A percentile compares a stretch with the other conserved stretches of the same genome.
Conservation (phyloP, 2,113 vertebrate species). For the Tamias sibiricus region DNA sequence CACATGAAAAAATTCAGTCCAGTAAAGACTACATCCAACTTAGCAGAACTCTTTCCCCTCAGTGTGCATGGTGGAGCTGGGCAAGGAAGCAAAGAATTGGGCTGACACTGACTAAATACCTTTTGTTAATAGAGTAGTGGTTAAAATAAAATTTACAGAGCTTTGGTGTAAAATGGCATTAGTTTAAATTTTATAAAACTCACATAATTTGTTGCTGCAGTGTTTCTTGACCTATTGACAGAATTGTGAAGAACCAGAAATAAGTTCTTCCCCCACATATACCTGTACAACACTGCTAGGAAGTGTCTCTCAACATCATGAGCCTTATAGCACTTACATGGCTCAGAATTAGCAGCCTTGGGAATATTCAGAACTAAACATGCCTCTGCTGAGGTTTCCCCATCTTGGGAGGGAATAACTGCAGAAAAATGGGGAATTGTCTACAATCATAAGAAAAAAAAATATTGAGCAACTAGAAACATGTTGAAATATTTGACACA, state of each 20-base stretch:
- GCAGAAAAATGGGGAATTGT: not conserved
- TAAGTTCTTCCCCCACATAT: not conserved
- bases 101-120: not conserved
- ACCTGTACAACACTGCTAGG: not conserved
- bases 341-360: not conserved
- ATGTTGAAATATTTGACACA: not conserved
- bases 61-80: not conserved
- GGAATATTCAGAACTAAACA: not conserved
- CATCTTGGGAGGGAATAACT: not conserved
- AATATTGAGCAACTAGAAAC: not conserved
- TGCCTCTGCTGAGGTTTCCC: not conserved
- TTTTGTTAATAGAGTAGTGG: not conserved
- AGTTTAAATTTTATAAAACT: not conserved
- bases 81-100: not conserved
- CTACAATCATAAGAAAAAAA: not conserved
- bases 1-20: not conserved
- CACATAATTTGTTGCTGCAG: not conserved
- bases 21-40: not conserved
- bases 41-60: not conserved
- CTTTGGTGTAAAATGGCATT: not conserved
- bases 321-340: not conserved
- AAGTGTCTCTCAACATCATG: not conserved
- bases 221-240: not conserved
- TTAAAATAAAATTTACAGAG: conserved; percentile 7
- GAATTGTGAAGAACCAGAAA: not conserved